Percentiles rank a stretch among this genome's conserved stretches.
These are phyloP conservation scores for Copidosoma aretas DNA, from an alignment of 2,888 invertebrate genomes.

Conservation along the genomic window DNA sequence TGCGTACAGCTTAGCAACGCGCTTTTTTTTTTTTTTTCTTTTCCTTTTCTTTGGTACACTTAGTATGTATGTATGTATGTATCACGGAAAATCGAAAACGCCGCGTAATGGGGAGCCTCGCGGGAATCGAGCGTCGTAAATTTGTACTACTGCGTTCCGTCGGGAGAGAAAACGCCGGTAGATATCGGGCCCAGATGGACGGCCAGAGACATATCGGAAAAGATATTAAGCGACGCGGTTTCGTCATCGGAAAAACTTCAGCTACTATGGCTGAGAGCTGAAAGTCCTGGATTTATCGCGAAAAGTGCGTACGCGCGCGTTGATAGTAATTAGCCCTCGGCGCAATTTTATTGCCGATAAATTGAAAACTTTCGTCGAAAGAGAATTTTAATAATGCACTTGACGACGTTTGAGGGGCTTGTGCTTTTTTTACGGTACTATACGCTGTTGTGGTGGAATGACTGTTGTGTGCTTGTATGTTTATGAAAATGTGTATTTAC, in stretches of 20 bases:
- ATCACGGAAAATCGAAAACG: not conserved
- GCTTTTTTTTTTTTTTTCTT: constrained; percentile 1
- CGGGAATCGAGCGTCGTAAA: constrained; percentile 33
- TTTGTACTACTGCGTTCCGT: constrained; percentile 28
- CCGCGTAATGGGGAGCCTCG: not conserved
- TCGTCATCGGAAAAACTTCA: constrained; percentile 24
- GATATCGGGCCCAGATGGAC: no score
- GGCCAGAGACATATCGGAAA: constrained; percentile 16
- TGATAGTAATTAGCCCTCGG: constrained; percentile 18
- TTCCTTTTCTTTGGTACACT: not conserved
- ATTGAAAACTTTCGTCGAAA: constrained; percentile 6
- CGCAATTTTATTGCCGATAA: constrained; percentile 27
- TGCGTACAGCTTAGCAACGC: not conserved
- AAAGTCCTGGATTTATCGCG: constrained; percentile 18
- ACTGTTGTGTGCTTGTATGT: not conserved
- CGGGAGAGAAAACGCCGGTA: constrained; percentile 17
- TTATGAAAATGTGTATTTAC: not conserved
- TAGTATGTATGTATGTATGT: not conserved
- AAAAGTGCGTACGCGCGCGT: constrained; percentile 15
- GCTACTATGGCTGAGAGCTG: constrained; percentile 6
- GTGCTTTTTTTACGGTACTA: not conserved
- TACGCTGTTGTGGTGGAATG: not conserved
- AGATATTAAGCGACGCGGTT: constrained; percentile 16
- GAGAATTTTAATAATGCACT: not conserved
- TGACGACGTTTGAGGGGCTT: not conserved